Conservation (phyloP, 2,888 invertebrate genomes). For the Tetragnatha montana region DNA sequence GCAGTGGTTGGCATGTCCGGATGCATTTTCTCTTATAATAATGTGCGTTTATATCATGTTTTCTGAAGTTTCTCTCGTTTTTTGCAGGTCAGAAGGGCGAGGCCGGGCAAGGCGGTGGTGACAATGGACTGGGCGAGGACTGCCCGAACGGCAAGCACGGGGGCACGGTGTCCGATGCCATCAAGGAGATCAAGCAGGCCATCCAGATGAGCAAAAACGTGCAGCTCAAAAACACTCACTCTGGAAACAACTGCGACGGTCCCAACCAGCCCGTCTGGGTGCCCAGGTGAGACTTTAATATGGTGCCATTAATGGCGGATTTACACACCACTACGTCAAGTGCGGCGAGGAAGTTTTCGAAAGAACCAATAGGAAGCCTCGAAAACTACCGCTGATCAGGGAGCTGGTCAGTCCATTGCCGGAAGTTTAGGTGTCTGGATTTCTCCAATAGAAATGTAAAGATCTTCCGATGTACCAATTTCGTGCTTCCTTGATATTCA, state of each 20-base stretch:
- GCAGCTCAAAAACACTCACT: constrained; percentile 69
- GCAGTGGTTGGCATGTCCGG: too few relatives aligned
- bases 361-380: too few relatives aligned
- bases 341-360: too few relatives aligned
- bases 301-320: too few relatives aligned
- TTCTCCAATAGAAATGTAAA: too few relatives aligned
- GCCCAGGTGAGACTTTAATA: constrained; percentile 51
- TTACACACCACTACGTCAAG: too few relatives aligned
- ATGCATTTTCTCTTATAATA: too few relatives aligned
- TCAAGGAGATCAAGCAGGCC: constrained; percentile 73
- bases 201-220: constrained; percentile 72
- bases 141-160: constrained; percentile 52
- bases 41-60: background rate
- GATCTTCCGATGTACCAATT: too few relatives aligned
- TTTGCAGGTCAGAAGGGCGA: constrained; percentile 60
- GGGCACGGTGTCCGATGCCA: constrained; percentile 72
- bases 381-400: too few relatives aligned
- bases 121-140: constrained; percentile 43
- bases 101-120: constrained; percentile 43
- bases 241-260: constrained; percentile 70
- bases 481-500: too few relatives aligned
- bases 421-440: too few relatives aligned
- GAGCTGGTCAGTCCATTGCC: too few relatives aligned
- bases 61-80: background rate
- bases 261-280: constrained; percentile 71